Conservation (phyloP, 2,888 invertebrate genomes). For the Patella pellucida region DNA sequence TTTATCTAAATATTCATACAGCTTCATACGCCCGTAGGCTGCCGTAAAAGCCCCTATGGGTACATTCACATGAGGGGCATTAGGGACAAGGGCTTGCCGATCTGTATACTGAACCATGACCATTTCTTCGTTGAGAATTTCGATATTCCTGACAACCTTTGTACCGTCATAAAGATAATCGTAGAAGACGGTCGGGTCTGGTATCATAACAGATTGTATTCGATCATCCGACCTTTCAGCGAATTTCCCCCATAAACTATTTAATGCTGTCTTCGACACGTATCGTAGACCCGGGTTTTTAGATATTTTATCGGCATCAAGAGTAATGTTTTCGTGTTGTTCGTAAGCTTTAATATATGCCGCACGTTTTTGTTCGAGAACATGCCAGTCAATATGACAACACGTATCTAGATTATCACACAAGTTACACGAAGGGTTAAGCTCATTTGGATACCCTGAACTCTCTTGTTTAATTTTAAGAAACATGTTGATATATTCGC, state of each 20-base stretch:
- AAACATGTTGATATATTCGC: neutral
- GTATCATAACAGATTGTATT: no score
- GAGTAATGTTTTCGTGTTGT: neutral
- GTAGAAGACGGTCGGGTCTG: neutral
- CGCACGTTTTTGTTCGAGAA: neutral
- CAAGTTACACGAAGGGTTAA: neutral
- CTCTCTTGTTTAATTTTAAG: neutral
- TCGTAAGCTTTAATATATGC: neutral
- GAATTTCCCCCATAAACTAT: neutral
- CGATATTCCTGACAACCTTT: neutral
- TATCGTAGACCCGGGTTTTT: neutral
- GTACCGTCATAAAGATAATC: neutral
- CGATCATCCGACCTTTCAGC: no score
- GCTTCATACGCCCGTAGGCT: slow-evolving; percentile 58
- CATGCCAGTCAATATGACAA: neutral
- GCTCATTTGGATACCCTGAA: neutral
- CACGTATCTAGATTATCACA: neutral
- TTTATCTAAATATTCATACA: slow-evolving; percentile 60
- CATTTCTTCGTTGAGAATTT: neutral
- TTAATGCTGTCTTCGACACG: neutral
- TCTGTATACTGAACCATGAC: neutral
- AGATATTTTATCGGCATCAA: neutral
- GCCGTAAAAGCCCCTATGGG: slow-evolving; percentile 67
- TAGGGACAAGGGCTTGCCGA: no score
- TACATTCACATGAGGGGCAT: neutral